Base-by-base conservation (phyloP, 1,140 invertebrate genomes). In the Acromyrmex charruanus region DNA sequence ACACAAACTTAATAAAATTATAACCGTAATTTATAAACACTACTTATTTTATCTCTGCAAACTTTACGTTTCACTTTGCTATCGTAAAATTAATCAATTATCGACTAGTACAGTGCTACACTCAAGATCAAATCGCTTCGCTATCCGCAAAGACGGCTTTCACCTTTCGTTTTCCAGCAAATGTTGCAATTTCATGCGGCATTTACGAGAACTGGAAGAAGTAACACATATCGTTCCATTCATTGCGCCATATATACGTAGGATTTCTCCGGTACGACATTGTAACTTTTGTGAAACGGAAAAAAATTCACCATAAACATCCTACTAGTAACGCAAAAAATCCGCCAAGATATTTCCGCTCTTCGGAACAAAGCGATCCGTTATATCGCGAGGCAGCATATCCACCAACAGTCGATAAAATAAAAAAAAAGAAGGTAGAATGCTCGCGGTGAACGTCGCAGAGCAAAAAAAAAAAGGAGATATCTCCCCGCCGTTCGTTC, bases 271-370 rank as follows among this genome's bases (percentile, higher is more conserved):
- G 12, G 0, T 16, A 16, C 7, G 6, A 66, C 7, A 9, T 28
- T 39, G 16, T 10, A 66, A 25, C n/a, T 35, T 28, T 35, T 25
- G n/a, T 3, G 9, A 66, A 3, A 25, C 14, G 16, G 2, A 53
- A 18, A 61, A 61, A 72, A 72, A 81, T 53, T 35, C 16, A 39
- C 21, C 21, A 25, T 69, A 55, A 74, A 82, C 35, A 82, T 82
- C 35, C 68, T 74, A 69, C 66, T 28, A 28, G 77, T 80, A 80
- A 72, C 80, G 79, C 25, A 35, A 72, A 72, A 59, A 82, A 72
- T 82, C 35, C 79, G 53, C 55, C 79, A 82, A 82, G 79, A 82
- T 82, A 82, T 82, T 82, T 82, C 79, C 79, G 68, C 53, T 44
- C 53, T 59, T 72, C 25, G 35, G 25, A 74, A 82, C 68, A 82